A percentile compares a stretch with the other conserved stretches of the same genome.
Evolutionary conservation across 2,888 invertebrate species (phyloP).

Genomic region (Drymonia ruficornis): DNA sequence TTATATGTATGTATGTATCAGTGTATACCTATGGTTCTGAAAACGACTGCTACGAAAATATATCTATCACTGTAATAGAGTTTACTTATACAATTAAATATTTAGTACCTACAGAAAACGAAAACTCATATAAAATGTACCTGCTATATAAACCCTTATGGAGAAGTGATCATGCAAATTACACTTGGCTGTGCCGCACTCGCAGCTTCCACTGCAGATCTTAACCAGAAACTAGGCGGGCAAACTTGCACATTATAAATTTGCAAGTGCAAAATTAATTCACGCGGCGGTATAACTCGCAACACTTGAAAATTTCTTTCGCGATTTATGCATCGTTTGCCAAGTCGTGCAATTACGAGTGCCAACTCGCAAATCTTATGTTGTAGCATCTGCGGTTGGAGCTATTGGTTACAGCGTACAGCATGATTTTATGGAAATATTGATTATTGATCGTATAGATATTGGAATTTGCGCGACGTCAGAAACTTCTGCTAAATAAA

Average conservation of each 20-base stretch:
- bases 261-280: slow-evolving; percentile 72
- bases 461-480: no score
- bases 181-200: not conserved
- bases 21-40: no score
- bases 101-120: no score
- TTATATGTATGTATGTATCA: no score
- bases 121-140: no score
- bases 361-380: slow-evolving; percentile 37
- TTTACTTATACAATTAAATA: no score
- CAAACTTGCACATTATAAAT: slow-evolving; percentile 59
- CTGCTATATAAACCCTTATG: not conserved
- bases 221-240: slow-evolving; percentile 50
- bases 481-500: no score
- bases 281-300: slow-evolving; percentile 46
- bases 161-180: not conserved
- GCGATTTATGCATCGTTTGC: slow-evolving; percentile 52
- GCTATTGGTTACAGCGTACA: no score
- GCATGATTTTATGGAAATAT: no score
- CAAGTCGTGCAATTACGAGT: slow-evolving; percentile 50
- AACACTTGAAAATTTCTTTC: slow-evolving; percentile 59
- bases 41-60: no score
- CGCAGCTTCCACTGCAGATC: slow-evolving; percentile 30
- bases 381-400: slow-evolving; percentile 13
- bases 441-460: no score
- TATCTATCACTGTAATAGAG: no score